These are phyloP conservation scores for Lepidurus arcticus DNA, from an alignment of 1,140 invertebrate species.

Conservation along the genomic window DNA sequence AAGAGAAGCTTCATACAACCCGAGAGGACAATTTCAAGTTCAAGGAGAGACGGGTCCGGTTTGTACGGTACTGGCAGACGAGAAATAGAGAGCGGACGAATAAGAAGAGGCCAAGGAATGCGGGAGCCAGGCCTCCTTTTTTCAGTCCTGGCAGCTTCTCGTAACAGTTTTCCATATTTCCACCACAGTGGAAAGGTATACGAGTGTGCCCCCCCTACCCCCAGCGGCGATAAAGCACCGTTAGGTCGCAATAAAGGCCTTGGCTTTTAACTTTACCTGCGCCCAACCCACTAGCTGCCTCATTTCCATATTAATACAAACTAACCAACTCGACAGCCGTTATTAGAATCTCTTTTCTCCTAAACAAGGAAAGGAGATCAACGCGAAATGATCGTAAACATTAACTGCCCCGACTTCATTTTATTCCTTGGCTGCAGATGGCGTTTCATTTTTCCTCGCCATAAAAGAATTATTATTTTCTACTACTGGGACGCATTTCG, in stretches of 20 bases:
- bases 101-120: not conserved
- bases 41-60: slow-evolving; percentile 6
- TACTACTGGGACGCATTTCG: too few relatives aligned
- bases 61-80: not conserved
- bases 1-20: not conserved
- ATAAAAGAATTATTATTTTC: not conserved
- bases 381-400: not conserved
- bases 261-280: slow-evolving; percentile 12
- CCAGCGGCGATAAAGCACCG: slow-evolving; percentile 13
- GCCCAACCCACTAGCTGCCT: not conserved
- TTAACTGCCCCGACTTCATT: not conserved
- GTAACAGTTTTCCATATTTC: not conserved
- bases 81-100: not conserved
- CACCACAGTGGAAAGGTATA: not conserved
- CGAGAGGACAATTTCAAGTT: not conserved
- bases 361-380: not conserved
- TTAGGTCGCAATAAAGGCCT: slow-evolving; percentile 9
- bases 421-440: not conserved
- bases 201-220: not conserved
- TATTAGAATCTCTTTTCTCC: not conserved
- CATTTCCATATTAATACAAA: slow-evolving; percentile 4
- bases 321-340: not conserved
- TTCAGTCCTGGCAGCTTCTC: not conserved
- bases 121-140: not conserved
- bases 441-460: not conserved